Evolutionary conservation across 2,113 vertebrate species (phyloP).

Genomic region (Diglossa brunneiventris): DNA sequence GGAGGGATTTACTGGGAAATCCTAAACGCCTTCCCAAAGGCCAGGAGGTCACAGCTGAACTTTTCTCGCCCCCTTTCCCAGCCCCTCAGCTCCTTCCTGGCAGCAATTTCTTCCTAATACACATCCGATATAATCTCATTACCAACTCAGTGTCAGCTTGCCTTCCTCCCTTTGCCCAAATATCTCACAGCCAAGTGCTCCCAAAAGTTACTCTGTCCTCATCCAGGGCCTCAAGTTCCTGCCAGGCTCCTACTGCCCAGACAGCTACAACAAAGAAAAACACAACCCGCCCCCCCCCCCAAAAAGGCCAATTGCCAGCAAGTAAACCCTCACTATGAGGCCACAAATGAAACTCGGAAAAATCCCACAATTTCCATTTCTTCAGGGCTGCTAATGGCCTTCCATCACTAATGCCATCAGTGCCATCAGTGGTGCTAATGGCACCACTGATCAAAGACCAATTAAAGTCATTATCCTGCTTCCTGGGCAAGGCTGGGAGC

Average conservation of each 20-base stretch:
- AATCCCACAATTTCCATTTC: not conserved
- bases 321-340: not conserved
- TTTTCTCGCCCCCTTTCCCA: not conserved
- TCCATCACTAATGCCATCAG: too few species aligned
- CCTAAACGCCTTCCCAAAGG: not conserved
- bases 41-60: not conserved
- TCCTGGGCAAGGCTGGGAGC: conserved; percentile 7
- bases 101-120: not conserved
- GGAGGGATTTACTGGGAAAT: not conserved
- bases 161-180: not conserved
- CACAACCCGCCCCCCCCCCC: too few species aligned
- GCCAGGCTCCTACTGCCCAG: not conserved
- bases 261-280: not conserved
- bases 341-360: not conserved
- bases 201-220: not conserved
- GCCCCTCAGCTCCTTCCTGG: not conserved
- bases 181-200: not conserved
- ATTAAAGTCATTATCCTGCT: not conserved
- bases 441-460: conserved; percentile 20
- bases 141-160: not conserved
- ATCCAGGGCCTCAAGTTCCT: not conserved
- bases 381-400: not conserved
- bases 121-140: not conserved
- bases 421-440: not conserved
- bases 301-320: not conserved